A percentile compares a stretch with the other conserved stretches of the same genome.
Evolutionary conservation across 2,113 vertebrate species (phyloP).

Genomic region (Tragulus kanchil): DNA sequence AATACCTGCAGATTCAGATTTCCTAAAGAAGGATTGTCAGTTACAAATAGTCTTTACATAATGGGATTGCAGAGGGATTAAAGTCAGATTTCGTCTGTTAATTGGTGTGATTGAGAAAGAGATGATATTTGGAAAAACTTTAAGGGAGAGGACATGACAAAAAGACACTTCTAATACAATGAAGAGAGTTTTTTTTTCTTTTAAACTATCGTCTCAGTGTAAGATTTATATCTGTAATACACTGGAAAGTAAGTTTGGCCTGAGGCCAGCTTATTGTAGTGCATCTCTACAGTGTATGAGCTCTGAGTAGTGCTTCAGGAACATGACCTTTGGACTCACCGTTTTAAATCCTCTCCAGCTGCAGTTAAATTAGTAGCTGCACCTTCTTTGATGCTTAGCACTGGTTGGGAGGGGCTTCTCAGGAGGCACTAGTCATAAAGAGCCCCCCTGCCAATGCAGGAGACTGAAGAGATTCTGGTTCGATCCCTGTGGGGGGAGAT

Average conservation of each 20-base stretch:
- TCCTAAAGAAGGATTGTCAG: background rate
- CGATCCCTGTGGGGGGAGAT: no score
- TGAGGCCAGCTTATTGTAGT: background rate
- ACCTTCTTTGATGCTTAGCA: background rate
- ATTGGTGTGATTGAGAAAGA: background rate
- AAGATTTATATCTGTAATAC: background rate
- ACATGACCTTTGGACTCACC: background rate
- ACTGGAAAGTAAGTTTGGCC: background rate
- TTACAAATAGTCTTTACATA: conserved; percentile 38
- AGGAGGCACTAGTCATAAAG: no score
- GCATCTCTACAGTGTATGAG: background rate
- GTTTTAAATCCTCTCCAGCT: background rate
- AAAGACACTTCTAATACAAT: background rate
- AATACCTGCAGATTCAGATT: background rate
- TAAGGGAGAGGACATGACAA: background rate
- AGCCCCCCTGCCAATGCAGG: no score
- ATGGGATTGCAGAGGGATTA: background rate
- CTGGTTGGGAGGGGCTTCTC: no score
- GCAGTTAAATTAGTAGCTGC: background rate
- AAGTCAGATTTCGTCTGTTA: background rate
- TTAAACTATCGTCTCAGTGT: background rate
- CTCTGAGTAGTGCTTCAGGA: background rate
- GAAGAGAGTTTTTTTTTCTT: background rate
- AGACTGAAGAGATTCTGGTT: no score
- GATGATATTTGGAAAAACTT: background rate